A percentile compares a stretch with the other conserved stretches of the same genome.
Conservation (phyloP, 2,113 vertebrate species). For the Meriones unguiculatus region DNA sequence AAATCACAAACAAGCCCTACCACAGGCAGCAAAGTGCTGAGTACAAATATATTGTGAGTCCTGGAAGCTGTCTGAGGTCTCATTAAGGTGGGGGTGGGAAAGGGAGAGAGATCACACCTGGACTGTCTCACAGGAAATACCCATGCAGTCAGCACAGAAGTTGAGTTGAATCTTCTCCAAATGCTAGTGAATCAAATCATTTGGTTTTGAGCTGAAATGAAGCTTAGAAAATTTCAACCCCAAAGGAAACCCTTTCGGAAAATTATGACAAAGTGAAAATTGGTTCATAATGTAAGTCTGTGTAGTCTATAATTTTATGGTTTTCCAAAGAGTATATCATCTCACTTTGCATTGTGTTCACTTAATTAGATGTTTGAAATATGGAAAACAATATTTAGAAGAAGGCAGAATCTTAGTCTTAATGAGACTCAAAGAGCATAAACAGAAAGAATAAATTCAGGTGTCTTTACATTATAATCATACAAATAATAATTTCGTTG, state of each 20-base stretch:
- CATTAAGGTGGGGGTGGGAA: not conserved
- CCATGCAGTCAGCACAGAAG: not conserved
- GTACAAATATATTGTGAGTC: not conserved
- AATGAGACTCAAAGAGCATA: conserved; percentile 63
- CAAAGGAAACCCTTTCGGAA: conserved; percentile 67
- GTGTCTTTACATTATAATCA: conserved; percentile 77
- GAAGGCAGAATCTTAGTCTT: conserved; percentile 72
- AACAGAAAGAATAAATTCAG: conserved; percentile 72
- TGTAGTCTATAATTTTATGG: conserved; percentile 80
- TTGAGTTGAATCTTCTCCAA: conserved; percentile 44
- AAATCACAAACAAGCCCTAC: not conserved
- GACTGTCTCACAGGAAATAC: not conserved
- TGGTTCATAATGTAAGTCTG: conserved; percentile 74
- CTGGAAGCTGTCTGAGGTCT: not conserved
- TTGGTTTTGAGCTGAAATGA: conserved; percentile 60
- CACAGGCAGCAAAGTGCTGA: not conserved
- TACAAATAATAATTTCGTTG: conserved; percentile 65
- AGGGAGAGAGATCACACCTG: not conserved
- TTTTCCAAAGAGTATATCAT: conserved; percentile 73
- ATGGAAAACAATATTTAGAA: conserved; percentile 78
- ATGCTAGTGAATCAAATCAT: conserved; percentile 61
- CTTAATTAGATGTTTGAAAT: conserved; percentile 79
- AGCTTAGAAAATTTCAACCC: conserved; percentile 72
- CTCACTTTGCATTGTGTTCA: conserved; percentile 74
- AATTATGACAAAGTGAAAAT: conserved; percentile 80